Evolutionary conservation across 2,888 invertebrate genomes (phyloP), one percentile per base, ranked within the genome.

Genomic region (Eulithis testata): DNA sequence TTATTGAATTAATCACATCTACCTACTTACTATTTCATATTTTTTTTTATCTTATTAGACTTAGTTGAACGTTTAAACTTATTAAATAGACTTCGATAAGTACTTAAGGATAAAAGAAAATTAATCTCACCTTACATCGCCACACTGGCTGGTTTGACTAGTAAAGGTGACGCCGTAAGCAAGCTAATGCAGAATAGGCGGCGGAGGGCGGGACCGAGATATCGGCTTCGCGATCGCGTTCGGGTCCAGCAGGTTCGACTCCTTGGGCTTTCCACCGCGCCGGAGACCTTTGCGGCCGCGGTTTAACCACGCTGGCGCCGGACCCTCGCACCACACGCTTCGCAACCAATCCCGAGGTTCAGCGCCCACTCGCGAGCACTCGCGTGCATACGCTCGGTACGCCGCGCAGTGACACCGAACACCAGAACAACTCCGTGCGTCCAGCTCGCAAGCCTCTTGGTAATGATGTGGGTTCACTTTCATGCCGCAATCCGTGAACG

Each of bases 331-430:
- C 81, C 94, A 95, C 58, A 96, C 95, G 12, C 94, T 93, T 55
- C 93, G 92, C 67, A 95, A 94, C 98, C 98, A 98, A 72, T 95
- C 94, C 0, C 92, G 92, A 55, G 97, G 90, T 67, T 94, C 93
- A 0, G 96, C 96, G 0, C 97, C 97, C 49, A 96, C 87, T 27
- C 97, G 94, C 69, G 95, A 94, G 82, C 98, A 98, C 85, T 97
- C 97, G 72, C 97, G 95, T 0, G 97, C 97, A 82, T 98, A 98
- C 3, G 98, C 98, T 61, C 96, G 95, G 79, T 98, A 95, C 68
- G 97, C 96, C 74, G 98, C 97, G 86, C 98, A 98, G 84, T 98
- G 97, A 78, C 98, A 98, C 78, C 95, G 94, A 65, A 95, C 94
- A 11, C 94, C 94, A 2, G 96, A 95, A 85, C 98, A 98, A 80